Evolutionary conservation across 2,888 invertebrate genomes (phyloP).

Genomic region (Diarsia dahlii): DNA sequence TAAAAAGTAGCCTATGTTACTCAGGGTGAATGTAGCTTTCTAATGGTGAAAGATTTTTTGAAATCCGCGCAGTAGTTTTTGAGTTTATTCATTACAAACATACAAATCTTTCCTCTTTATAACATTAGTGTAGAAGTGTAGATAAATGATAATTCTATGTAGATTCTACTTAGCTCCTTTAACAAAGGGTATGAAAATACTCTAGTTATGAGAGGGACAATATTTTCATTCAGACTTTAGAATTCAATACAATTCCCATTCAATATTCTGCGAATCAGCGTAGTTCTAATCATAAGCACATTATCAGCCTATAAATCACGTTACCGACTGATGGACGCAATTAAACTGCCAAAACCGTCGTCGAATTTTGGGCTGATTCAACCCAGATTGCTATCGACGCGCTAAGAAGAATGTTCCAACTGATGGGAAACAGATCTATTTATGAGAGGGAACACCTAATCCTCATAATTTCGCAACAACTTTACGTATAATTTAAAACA

Average conservation of each 20-base stretch:
- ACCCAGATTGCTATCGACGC: background rate
- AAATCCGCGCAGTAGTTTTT: too few relatives aligned
- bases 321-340: background rate
- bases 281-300: background rate
- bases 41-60: too few relatives aligned
- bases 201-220: background rate
- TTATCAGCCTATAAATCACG: background rate
- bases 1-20: too few relatives aligned
- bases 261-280: background rate
- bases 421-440: background rate
- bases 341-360: background rate
- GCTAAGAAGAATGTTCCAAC: background rate
- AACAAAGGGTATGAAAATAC: conserved; percentile 8
- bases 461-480: conserved; percentile 18
- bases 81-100: too few relatives aligned
- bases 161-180: background rate
- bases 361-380: background rate
- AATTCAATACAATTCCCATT: background rate
- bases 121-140: too few relatives aligned
- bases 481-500: too few relatives aligned
- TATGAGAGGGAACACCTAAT: background rate
- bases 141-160: background rate
- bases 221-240: background rate
- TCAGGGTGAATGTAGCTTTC: too few relatives aligned
- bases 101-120: too few relatives aligned